These are phyloP conservation scores for Verasper variegatus DNA, from an alignment of 2,113 vertebrate species.

Conservation along the genomic window DNA sequence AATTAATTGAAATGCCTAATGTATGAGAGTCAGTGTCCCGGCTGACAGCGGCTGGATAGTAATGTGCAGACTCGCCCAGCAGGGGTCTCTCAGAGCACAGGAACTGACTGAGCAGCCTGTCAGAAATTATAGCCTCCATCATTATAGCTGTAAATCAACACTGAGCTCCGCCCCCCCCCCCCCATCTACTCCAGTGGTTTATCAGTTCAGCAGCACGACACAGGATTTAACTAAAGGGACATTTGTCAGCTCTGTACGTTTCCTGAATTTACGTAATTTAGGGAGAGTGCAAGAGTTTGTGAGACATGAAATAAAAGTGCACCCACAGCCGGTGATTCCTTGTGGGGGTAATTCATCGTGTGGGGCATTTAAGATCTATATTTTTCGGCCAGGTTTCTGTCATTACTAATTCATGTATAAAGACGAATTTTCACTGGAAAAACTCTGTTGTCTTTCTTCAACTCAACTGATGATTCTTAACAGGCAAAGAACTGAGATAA, in stretches of 20 bases:
- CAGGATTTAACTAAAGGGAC: conserved; percentile 33
- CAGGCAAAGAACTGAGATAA: too few relatives aligned
- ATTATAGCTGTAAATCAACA: conserved; percentile 39
- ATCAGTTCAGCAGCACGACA: conserved; percentile 38
- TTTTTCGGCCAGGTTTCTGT: too few relatives aligned
- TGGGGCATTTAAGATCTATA: background rate
- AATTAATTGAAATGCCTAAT: background rate
- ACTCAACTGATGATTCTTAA: too few relatives aligned
- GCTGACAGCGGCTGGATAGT: background rate
- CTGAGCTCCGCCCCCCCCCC: conserved; percentile 18
- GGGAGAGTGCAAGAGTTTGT: conserved; percentile 39
- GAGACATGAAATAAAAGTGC: conserved; percentile 53
- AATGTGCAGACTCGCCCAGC: conserved; percentile 46
- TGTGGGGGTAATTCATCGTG: background rate
- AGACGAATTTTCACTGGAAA: too few relatives aligned
- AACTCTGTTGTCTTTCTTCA: too few relatives aligned
- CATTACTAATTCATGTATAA: too few relatives aligned
- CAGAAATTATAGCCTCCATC: conserved; percentile 50
- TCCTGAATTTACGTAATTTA: conserved; percentile 32
- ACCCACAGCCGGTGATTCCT: conserved; percentile 43
- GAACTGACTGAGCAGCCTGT: conserved; percentile 26
- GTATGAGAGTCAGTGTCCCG: background rate
- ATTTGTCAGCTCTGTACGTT: conserved; percentile 29
- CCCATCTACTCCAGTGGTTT: conserved; percentile 25
- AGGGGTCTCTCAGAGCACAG: conserved; percentile 54